Evolutionary conservation across 1,140 invertebrate genomes (phyloP).

Genomic region (Alviniconcha marisindica): DNA sequence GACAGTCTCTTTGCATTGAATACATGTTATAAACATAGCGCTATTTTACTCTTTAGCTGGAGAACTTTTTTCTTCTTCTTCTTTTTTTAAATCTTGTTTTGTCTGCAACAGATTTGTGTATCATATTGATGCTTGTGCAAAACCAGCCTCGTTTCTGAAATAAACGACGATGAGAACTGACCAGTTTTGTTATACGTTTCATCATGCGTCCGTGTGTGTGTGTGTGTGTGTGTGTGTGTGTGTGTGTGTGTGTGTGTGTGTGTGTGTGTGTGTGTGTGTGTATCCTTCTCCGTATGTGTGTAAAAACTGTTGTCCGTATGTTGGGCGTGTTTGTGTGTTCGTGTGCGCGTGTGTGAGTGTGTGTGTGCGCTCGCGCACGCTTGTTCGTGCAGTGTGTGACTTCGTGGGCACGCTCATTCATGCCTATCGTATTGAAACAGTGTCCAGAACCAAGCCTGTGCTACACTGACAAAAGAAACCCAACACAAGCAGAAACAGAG

Average conservation of each 20-base stretch:
- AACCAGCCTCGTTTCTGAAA: neutral
- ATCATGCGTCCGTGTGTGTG: neutral
- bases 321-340: conserved; percentile 8
- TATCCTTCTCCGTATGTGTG: neutral
- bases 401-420: no score
- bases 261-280: conserved; percentile 2
- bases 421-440: no score
- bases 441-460: no score
- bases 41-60: neutral
- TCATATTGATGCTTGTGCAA: neutral
- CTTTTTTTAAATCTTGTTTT: neutral
- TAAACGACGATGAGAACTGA: no score
- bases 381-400: neutral
- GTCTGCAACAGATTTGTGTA: neutral
- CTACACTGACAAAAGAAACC: neutral
- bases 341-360: conserved; percentile 20
- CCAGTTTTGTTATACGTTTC: no score
- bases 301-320: neutral
- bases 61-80: neutral
- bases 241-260: neutral
- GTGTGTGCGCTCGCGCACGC: neutral
- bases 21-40: no score
- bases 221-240: neutral
- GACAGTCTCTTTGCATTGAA: no score
- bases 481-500: neutral